phyloP scores from a whole-genome alignment of 2,797 vertebrate genomes.

The Emydoidea blandingii region DNA sequence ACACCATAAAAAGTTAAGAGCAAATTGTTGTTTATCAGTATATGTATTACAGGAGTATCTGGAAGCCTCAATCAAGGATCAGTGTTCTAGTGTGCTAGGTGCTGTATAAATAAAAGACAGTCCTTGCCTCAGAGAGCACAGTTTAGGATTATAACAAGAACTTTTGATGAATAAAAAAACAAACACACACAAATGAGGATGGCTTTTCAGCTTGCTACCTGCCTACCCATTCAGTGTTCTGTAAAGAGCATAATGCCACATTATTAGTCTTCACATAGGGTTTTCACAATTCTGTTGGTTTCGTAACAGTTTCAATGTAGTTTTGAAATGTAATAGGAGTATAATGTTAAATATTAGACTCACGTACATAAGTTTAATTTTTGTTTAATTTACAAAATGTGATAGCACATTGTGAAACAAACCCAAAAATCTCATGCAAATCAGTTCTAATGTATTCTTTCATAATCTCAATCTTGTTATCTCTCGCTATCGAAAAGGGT shows the following conservation, averaged over 20 bases:
- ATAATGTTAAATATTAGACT: background rate
- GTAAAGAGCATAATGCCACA: background rate
- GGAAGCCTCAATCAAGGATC: background rate
- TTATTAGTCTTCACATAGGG: background rate
- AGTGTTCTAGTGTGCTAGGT: background rate
- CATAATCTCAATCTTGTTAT: background rate
- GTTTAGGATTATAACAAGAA: background rate
- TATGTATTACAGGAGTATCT: background rate
- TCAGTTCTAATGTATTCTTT: background rate
- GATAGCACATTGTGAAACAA: background rate
- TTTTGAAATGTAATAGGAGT: background rate
- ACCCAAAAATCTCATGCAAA: background rate
- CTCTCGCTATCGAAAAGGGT: background rate
- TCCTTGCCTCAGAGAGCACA: background rate
- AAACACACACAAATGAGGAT: background rate
- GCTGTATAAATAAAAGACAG: background rate
- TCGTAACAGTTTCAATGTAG: background rate
- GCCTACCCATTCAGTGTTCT: background rate
- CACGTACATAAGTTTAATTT: background rate
- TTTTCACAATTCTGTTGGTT: background rate
- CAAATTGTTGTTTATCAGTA: background rate
- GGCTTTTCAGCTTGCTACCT: background rate
- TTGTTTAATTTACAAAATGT: background rate
- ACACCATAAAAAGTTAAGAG: background rate
- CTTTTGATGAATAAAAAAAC: background rate